These are phyloP conservation scores for Neocrepidodera transversa DNA, from an alignment of 2,888 invertebrate species.

Conservation along the genomic window DNA sequence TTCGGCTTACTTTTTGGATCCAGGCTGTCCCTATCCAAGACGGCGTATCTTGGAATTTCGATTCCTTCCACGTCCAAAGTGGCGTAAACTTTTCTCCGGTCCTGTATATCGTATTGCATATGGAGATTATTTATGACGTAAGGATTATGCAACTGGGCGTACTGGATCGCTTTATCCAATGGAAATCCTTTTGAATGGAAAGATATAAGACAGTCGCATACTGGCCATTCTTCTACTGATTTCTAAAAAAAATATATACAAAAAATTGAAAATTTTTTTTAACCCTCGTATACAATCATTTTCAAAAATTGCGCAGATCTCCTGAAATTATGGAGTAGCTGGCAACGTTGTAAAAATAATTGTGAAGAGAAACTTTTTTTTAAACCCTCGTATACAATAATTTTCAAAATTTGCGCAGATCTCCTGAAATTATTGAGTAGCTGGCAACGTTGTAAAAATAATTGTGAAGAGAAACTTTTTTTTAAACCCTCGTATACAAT, in stretches of 20 bases:
- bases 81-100: conserved; percentile 92
- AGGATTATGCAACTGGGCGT: conserved; percentile 91
- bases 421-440: too few relatives aligned
- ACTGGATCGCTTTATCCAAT: conserved; percentile 95
- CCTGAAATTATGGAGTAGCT: too few relatives aligned
- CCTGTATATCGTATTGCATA: conserved; percentile 98
- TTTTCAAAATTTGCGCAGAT: too few relatives aligned
- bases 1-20: conserved; percentile 83
- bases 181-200: conserved; percentile 99
- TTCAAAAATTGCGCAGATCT: neutral
- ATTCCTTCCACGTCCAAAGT: conserved; percentile 94
- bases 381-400: too few relatives aligned
- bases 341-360: too few relatives aligned
- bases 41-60: conserved; percentile 97
- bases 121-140: conserved; percentile 98
- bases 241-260: conserved; percentile 66
- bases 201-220: conserved; percentile 96
- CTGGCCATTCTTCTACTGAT: conserved; percentile 97
- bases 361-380: too few relatives aligned
- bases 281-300: neutral
- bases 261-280: too few relatives aligned
- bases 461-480: too few relatives aligned
- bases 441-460: too few relatives aligned
- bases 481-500: too few relatives aligned
- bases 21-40: conserved; percentile 91